Base-by-base conservation (phyloP, 2,797 vertebrate genomes). In the Periparus ater region DNA sequence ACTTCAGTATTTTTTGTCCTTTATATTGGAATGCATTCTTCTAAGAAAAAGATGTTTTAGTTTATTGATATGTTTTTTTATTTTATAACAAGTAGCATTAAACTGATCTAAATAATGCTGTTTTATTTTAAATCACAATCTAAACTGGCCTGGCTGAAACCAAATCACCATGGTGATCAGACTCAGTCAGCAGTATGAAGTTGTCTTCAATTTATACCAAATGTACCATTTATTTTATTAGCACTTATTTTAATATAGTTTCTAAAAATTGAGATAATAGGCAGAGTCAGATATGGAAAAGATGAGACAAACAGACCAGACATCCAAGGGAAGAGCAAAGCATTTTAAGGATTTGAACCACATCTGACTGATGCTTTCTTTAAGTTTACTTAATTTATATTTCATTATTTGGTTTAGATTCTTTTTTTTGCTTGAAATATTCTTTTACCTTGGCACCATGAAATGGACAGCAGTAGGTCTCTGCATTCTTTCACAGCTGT, bases 141-240 rank as follows among this genome's bases (percentile, higher is more conserved):
- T 93, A 72, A 86, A 92, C 78, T 95, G 36, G 18, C 14, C 71
- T 88, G 58, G 90, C 57, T 61, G 11, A 94, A 95, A 88, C 60
- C 80, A 90, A 96, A 62, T 91, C 86, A 47, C 76, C 26, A 17
- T 74, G 44, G 42, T 88, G 89, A 89, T 91, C 45, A 65, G 55
- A 65, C 20, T 83, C 77, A 86, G 58, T 83, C 77, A 86, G 58
- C 57, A 50, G 18, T 54, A 32, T 90, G 47, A 92, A 84, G 25
- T 29, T 68, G n/a, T 72, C 42, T 91, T 89, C 51, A 81, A 13
- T 38, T 92, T 84, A 53, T 10, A 61, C 40, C 18, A 76, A 78
- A 61, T 50, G 18, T 68, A n/a, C 44, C 13, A 0, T 77, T 91
- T 91, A 82, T 91, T 82, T 94, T 74, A 79, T 91, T 85, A 87